phyloP scores from a whole-genome alignment of 2,113 vertebrate species.

The Oryzias curvinotus region DNA sequence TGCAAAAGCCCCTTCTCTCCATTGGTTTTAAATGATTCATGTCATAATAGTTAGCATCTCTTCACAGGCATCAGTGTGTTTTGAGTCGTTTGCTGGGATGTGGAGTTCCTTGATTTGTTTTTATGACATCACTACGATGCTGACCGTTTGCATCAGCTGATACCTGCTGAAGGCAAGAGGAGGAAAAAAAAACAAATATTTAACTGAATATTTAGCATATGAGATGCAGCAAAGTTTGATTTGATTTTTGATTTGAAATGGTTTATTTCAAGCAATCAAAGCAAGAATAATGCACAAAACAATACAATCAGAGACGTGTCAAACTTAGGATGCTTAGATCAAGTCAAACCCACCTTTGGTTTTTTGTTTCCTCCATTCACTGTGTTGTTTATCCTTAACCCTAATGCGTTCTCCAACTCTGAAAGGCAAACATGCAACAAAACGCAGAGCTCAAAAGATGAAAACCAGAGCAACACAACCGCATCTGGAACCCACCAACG shows the following conservation, averaged over 20 bases:
- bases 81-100: conserved; percentile 73
- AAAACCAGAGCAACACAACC: background rate
- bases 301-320: no score
- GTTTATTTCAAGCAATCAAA: no score
- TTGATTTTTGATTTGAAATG: no score
- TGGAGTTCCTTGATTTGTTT: conserved; percentile 45
- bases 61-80: conserved; percentile 64
- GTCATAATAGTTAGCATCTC: background rate
- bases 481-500: no score
- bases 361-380: conserved; percentile 55
- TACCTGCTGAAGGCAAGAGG: conserved; percentile 34
- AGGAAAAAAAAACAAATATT: conserved; percentile 5
- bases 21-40: background rate
- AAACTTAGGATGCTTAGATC: background rate
- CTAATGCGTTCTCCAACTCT: conserved; percentile 83
- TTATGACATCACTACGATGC: conserved; percentile 16
- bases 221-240: no score
- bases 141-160: conserved; percentile 51
- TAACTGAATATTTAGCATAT: no score
- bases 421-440: conserved; percentile 25
- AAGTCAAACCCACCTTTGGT: conserved; percentile 75
- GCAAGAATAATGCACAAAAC: no score
- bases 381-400: conserved; percentile 34
- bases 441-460: background rate
- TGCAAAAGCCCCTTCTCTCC: no score